Percentiles rank a stretch among this genome's conserved stretches.
Conservation (phyloP, 1,140 invertebrate species). For the Doryteuthis pealeii region DNA sequence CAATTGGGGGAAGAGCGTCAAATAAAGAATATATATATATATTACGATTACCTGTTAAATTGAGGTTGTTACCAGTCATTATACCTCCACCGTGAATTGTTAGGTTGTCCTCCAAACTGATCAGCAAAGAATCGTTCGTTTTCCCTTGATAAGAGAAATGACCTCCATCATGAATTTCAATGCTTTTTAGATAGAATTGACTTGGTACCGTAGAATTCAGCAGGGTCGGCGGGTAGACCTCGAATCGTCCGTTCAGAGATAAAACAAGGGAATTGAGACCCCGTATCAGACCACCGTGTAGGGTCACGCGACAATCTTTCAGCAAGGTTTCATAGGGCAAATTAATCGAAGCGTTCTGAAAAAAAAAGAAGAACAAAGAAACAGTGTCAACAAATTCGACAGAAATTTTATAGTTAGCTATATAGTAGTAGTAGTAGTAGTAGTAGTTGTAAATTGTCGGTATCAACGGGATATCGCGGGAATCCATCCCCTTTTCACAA, state of each 20-base stretch:
- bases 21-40: too few relatives aligned
- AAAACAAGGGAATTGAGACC: slow-evolving; percentile 46
- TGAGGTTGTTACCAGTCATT: slow-evolving; percentile 35
- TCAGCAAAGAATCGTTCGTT: slow-evolving; percentile 27
- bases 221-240: slow-evolving; percentile 34
- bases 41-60: slow-evolving; percentile 27
- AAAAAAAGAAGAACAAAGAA: too few relatives aligned
- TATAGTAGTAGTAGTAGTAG: too few relatives aligned
- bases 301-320: slow-evolving; percentile 32
- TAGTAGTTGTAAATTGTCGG: too few relatives aligned
- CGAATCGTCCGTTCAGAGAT: slow-evolving; percentile 39
- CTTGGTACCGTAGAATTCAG: slow-evolving; percentile 21
- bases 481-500: too few relatives aligned
- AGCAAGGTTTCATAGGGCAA: slow-evolving; percentile 43
- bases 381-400: too few relatives aligned
- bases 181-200: slow-evolving; percentile 36
- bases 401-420: too few relatives aligned
- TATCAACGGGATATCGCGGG: too few relatives aligned
- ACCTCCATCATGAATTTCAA: slow-evolving; percentile 45
- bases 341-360: slow-evolving; percentile 42
- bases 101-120: slow-evolving; percentile 35
- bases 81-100: slow-evolving; percentile 40
- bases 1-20: too few relatives aligned
- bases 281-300: slow-evolving; percentile 39
- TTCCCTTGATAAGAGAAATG: slow-evolving; percentile 38